Conservation (phyloP, 2,797 vertebrate genomes). For the Cottoperca gobio region DNA sequence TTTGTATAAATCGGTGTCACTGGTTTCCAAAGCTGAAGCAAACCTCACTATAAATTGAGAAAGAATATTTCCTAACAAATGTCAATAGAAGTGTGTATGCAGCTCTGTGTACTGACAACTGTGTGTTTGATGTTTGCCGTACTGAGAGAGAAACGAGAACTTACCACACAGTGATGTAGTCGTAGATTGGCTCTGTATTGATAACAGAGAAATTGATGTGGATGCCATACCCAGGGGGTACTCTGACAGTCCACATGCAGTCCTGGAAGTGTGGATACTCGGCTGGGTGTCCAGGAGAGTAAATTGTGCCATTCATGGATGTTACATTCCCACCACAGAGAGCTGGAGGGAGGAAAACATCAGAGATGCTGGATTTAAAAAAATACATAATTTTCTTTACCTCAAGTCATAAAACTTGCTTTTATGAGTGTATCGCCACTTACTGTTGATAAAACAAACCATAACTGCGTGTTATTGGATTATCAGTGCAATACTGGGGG, state of each 20-base stretch:
- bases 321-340: conserved; percentile 98
- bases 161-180: conserved; percentile 98
- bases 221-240: conserved; percentile 95
- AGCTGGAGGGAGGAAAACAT: conserved; percentile 78
- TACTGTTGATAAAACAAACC: conserved; percentile 64
- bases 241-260: conserved; percentile 95
- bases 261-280: conserved; percentile 99
- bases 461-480: conserved; percentile 58
- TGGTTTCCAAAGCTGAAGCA: conserved; percentile 19
- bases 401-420: conserved; percentile 55
- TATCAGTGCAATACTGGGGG: conserved; percentile 28
- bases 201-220: conserved; percentile 97
- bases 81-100: neutral
- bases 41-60: conserved; percentile 9
- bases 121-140: neutral
- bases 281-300: conserved; percentile 96
- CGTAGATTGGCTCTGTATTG: conserved; percentile 97
- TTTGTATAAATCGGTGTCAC: neutral
- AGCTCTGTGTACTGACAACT: conserved; percentile 1
- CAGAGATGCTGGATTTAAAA: conserved; percentile 45
- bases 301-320: conserved; percentile 96
- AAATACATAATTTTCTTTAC: conserved; percentile 48
- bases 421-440: conserved; percentile 38
- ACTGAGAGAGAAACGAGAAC: conserved; percentile 50
- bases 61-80: neutral